A percentile compares a stretch with the other conserved stretches of the same genome.
Evolutionary conservation across 2,888 invertebrate genomes (phyloP).

Genomic region (Clostera curtula): DNA sequence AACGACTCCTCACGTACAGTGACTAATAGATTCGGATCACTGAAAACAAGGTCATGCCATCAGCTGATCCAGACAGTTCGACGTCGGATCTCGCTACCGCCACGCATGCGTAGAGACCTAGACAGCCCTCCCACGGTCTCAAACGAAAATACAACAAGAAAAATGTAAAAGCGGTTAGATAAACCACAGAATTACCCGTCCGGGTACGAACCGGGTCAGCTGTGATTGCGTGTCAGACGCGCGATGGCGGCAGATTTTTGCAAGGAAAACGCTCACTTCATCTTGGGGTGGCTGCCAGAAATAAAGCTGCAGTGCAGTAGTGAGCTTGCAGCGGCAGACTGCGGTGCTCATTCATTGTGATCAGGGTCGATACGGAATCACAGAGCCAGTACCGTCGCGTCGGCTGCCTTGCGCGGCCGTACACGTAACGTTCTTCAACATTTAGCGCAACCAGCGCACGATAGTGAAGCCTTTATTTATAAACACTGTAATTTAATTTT

Average conservation of each 20-base stretch:
- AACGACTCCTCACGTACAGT: no score
- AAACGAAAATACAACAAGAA: slow-evolving; percentile 11
- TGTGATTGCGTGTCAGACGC: slow-evolving; percentile 29
- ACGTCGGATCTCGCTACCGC: slow-evolving; percentile 5
- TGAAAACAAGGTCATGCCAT: slow-evolving; percentile 18
- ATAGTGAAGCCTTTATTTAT: slow-evolving; percentile 49
- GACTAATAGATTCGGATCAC: slow-evolving; percentile 1
- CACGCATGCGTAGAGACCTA: slow-evolving; percentile 20
- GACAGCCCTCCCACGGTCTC: slow-evolving; percentile 7
- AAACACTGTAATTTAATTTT: slow-evolving; percentile 36
- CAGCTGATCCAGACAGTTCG: slow-evolving; percentile 17
- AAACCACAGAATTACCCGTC: slow-evolving; percentile 17
- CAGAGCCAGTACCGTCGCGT: slow-evolving; percentile 60
- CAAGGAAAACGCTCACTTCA: slow-evolving; percentile 28
- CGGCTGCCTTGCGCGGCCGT: slow-evolving; percentile 43
- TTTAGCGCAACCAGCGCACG: slow-evolving; percentile 32
- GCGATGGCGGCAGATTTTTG: slow-evolving; percentile 29
- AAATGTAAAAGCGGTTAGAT: slow-evolving; percentile 10
- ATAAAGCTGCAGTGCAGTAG: slow-evolving; percentile 73
- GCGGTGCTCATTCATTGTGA: slow-evolving; percentile 62
- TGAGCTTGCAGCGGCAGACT: slow-evolving; percentile 61
- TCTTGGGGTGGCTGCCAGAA: slow-evolving; percentile 61
- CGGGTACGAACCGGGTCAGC: slow-evolving; percentile 35
- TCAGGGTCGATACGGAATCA: slow-evolving; percentile 49
- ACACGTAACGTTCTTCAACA: slow-evolving; percentile 19